A percentile compares a stretch with the other conserved stretches of the same genome.
Evolutionary conservation across 2,113 vertebrate species (phyloP).

Genomic region (Synodontis membranacea): DNA sequence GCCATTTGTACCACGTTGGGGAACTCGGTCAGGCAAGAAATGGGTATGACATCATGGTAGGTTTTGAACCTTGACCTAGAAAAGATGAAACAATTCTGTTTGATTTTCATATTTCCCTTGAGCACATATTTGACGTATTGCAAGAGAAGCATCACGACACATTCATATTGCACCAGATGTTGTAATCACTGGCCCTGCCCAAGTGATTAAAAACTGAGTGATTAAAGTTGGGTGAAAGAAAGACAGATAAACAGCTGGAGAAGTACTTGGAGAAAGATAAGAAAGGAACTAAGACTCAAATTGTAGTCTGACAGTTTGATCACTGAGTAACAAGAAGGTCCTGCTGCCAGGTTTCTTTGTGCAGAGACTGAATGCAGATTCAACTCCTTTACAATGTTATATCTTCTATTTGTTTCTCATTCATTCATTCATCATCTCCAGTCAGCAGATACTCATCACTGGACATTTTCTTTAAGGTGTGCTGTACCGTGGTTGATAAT

Average conservation of each 20-base stretch:
- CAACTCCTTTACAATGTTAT: not conserved
- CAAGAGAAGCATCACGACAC: not conserved
- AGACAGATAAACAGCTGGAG: not conserved
- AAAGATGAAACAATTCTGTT: not conserved
- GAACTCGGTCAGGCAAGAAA: slow-evolving; percentile 96
- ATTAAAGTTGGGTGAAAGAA: not conserved
- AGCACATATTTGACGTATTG: not conserved
- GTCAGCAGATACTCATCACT: not conserved
- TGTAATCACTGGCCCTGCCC: not conserved
- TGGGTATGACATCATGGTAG: slow-evolving; percentile 92
- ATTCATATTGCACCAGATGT: not conserved
- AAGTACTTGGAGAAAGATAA: not conserved
- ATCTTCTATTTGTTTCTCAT: not conserved
- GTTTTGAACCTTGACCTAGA: slow-evolving; percentile 88
- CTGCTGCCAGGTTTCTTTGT: not conserved
- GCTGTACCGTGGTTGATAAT: not conserved
- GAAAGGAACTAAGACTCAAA: not conserved
- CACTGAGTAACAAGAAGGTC: not conserved
- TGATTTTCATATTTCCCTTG: not conserved
- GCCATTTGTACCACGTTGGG: slow-evolving; percentile 97
- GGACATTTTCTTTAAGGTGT: not conserved
- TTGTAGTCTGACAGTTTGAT: not conserved
- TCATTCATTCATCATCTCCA: not conserved
- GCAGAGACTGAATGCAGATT: not conserved
- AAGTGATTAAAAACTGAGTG: not conserved